Evolutionary conservation across 2,888 invertebrate genomes (phyloP).

Genomic region (Nycteola revayana): DNA sequence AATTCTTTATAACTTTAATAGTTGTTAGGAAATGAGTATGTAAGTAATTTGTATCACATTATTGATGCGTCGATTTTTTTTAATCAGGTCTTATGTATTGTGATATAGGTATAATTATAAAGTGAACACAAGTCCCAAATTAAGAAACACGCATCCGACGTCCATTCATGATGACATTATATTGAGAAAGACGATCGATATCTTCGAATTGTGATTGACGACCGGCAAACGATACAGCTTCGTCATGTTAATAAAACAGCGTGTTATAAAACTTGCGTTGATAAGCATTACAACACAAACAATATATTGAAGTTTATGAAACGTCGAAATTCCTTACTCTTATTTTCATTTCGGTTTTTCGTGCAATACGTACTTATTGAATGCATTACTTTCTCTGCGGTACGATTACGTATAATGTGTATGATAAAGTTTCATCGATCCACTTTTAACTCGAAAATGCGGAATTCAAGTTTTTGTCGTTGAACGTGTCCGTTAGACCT

Average conservation of each 20-base stretch:
- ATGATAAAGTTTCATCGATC: slow-evolving; percentile 56
- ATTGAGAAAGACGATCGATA: slow-evolving; percentile 35
- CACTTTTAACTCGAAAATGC: slow-evolving; percentile 42
- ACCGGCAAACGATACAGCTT: slow-evolving; percentile 32
- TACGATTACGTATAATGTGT: slow-evolving; percentile 59
- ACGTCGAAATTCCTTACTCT: slow-evolving; percentile 67
- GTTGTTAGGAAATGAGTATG: no score
- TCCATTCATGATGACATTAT: slow-evolving; percentile 27
- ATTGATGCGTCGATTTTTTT: no score
- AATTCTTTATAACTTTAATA: no score
- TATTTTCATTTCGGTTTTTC: slow-evolving; percentile 68
- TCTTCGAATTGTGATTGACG: slow-evolving; percentile 32
- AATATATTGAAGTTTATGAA: slow-evolving; percentile 49
- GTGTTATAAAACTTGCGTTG: slow-evolving; percentile 45
- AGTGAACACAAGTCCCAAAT: slow-evolving; percentile 2
- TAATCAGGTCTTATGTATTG: no score
- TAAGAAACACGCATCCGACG: slow-evolving; percentile 7
- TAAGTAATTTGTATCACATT: no score
- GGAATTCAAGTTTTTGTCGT: slow-evolving; percentile 43
- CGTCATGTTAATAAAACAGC: slow-evolving; percentile 36
- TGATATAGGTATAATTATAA: no score
- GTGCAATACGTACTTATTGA: slow-evolving; percentile 53
- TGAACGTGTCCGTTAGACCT: no score
- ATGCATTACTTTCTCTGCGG: slow-evolving; percentile 70
- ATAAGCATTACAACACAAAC: slow-evolving; percentile 50